Base-by-base conservation (phyloP, 2,888 invertebrate genomes). In the Orchesellides sinensis region DNA sequence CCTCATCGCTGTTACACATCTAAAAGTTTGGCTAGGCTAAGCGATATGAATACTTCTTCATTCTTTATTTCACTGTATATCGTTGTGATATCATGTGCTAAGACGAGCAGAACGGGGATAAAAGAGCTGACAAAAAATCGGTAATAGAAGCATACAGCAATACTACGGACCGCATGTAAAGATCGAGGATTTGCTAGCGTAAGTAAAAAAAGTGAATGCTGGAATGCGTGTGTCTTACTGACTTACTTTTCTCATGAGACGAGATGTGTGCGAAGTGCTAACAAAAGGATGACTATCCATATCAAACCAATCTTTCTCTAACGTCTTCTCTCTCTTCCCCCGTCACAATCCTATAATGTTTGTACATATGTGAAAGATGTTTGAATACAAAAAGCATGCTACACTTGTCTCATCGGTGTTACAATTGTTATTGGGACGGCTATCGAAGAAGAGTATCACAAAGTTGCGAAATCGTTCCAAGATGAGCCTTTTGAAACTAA, bases 141-240 rank as follows among this genome's bases (percentile, higher is more conserved):
- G n/a, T n/a, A n/a, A 65, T 21, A 14, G 40, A 23, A 23, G 65
- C 14, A n/a, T n/a, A 61, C 29, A 32, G 61, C 23, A 61, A 74
- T 25, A 35, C 19, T 61, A 61, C 61, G 52, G 49, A 68, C 52
- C 81, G 66, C 81, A 81, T 81, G 81, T 74, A 35, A 68, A 25
- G 59, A 69, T 17, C 29, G 19, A 23, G 2, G 63, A 35, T 65
- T 74, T 19, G 47, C 65, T 47, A 59, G 6, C 32, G 10, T 35
- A 61, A 61, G 17, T 6, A 69, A 77, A 68, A 49, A 40, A n/a
- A 23, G 35, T 8, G 66, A 73, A 25, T 47, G 54, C 52, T 66
- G 75, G 61, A 25, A 75, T 70, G 54, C 56, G 66, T 40, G 65
- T 80, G 80, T 69, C 81, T 81, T 82, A 75, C 74, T 82, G 82